These are phyloP conservation scores for Drosophila limbata DNA, from an alignment of 2,888 invertebrate species.

Conservation along the genomic window DNA sequence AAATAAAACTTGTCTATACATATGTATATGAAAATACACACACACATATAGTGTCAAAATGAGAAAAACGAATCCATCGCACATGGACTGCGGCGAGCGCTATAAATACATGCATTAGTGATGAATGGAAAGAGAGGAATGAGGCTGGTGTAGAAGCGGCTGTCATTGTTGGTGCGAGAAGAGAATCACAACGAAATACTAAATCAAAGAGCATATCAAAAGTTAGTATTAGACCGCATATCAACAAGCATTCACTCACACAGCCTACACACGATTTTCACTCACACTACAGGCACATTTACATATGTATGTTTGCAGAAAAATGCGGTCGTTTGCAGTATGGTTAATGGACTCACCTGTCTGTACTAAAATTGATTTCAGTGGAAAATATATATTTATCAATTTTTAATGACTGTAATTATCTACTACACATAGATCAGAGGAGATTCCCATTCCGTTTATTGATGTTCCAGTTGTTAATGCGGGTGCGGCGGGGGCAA, in stretches of 20 bases:
- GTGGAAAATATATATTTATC: constrained; percentile 15
- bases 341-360: constrained; percentile 51
- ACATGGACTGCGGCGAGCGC: constrained; percentile 67
- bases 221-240: constrained; percentile 39
- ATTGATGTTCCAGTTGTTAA: constrained; percentile 21
- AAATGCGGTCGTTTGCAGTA: constrained; percentile 57
- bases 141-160: constrained; percentile 16
- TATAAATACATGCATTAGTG: constrained; percentile 64
- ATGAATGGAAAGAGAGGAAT: constrained; percentile 24
- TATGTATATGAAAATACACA: constrained; percentile 13
- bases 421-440: constrained; percentile 3
- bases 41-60: constrained; percentile 35
- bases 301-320: constrained; percentile 43
- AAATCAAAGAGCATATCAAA: constrained; percentile 39
- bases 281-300: background rate
- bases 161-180: constrained; percentile 18
- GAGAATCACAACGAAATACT: constrained; percentile 33
- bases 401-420: constrained; percentile 37
- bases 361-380: constrained; percentile 25
- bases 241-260: constrained; percentile 56
- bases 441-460: constrained; percentile 23
- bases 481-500: constrained; percentile 4
- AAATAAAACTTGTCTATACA: constrained; percentile 25
- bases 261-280: constrained; percentile 29
- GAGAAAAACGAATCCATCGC: constrained; percentile 54